phyloP scores from a whole-genome alignment of 2,888 invertebrate species.

The Tipula unca region DNA sequence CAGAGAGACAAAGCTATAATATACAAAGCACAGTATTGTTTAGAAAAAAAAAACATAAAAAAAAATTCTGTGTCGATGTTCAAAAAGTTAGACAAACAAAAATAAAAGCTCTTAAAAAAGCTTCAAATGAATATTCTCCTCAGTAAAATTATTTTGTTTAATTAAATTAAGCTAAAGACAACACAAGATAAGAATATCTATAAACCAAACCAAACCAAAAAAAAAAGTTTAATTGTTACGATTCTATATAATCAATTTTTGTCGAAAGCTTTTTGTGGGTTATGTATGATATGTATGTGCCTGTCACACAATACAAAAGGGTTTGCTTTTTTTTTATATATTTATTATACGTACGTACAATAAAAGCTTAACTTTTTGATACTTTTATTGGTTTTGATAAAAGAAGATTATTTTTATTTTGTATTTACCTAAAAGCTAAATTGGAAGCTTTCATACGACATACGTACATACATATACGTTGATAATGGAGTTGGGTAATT shows the following conservation, averaged over 20 bases:
- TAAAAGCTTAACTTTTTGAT: not conserved
- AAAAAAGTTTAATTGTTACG: not conserved
- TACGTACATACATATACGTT: not conserved
- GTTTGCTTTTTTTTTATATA: not conserved
- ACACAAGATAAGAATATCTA: conserved; percentile 14
- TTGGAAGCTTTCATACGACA: not conserved
- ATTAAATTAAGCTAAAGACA: conserved; percentile 8
- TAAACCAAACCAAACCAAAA: not conserved
- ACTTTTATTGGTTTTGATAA: not conserved
- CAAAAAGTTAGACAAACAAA: not conserved
- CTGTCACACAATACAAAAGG: not conserved
- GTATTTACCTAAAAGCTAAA: not conserved
- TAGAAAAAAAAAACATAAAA: not conserved
- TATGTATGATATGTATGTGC: not conserved
- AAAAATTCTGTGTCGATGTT: not conserved
- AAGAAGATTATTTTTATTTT: not conserved
- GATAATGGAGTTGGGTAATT: not conserved
- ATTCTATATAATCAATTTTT: not conserved
- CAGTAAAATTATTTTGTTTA: not conserved
- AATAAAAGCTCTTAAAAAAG: not conserved
- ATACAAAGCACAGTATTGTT: not conserved
- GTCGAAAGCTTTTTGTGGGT: not conserved
- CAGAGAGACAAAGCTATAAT: not conserved
- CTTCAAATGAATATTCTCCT: not conserved
- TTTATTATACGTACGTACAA: not conserved